A percentile compares a stretch with the other conserved stretches of the same genome.
These are phyloP conservation scores for Phenacoccus solenopsis DNA, from an alignment of 1,140 invertebrate species.

Conservation along the genomic window DNA sequence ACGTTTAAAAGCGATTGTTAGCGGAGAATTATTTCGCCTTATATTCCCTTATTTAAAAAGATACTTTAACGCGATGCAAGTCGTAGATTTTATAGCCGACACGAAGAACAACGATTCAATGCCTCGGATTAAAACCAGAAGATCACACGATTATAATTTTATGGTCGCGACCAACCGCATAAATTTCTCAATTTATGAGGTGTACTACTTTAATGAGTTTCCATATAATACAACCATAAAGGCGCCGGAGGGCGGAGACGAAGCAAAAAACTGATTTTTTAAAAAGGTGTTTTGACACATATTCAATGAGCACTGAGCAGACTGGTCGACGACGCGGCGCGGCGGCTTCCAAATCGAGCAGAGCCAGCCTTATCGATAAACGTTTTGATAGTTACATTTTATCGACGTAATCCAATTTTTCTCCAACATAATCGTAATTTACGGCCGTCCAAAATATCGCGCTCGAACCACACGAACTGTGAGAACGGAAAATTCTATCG, in stretches of 20 bases:
- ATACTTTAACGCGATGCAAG: background rate
- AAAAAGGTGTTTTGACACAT: constrained; percentile 16
- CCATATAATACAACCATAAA: constrained; percentile 7
- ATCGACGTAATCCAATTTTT: too few species aligned
- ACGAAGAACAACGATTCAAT: background rate
- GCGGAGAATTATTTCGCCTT: background rate
- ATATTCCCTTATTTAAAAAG: background rate
- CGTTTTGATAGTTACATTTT: too few species aligned
- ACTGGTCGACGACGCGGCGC: too few species aligned
- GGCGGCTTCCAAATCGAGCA: too few species aligned
- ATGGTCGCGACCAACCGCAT: constrained; percentile 11
- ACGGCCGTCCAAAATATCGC: too few species aligned
- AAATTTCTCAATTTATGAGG: constrained; percentile 14
- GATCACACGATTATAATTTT: constrained; percentile 18
- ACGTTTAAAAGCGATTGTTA: constrained; percentile 2
- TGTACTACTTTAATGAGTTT: constrained; percentile 12
- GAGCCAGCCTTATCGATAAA: too few species aligned
- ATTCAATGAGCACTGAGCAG: background rate
- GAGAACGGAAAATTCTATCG: too few species aligned
- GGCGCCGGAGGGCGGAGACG: background rate
- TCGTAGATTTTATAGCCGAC: background rate
- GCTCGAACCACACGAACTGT: too few species aligned
- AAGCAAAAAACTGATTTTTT: background rate
- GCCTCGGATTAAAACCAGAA: constrained; percentile 2
- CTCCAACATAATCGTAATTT: too few species aligned